Conservation (phyloP, 2,888 invertebrate genomes). For the Pherbina coryleti region DNA sequence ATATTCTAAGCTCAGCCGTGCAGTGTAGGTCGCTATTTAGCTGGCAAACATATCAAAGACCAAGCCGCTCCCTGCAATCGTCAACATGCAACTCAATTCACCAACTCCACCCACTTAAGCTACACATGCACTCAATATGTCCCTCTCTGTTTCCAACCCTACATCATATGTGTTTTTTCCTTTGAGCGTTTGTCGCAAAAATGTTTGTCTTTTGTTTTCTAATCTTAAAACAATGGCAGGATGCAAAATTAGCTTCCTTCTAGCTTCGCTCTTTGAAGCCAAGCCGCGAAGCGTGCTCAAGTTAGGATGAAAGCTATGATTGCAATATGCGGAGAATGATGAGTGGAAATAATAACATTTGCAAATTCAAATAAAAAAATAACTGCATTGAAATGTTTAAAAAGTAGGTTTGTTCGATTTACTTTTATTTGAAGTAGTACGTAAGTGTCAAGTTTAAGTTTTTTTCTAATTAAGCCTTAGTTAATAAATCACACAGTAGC, state of each 20-base stretch:
- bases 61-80: too few species aligned
- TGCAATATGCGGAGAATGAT: neutral
- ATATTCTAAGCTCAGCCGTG: too few species aligned
- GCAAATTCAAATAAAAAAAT: too few species aligned
- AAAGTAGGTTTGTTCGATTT: neutral
- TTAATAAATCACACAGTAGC: neutral
- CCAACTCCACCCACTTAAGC: too few species aligned
- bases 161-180: neutral
- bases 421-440: neutral
- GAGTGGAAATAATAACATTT: neutral
- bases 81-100: too few species aligned
- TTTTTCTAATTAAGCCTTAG: neutral
- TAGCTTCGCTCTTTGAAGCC: conserved; percentile 4
- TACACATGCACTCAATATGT: too few species aligned
- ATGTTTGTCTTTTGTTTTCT: conserved; percentile 35
- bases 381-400: neutral
- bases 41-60: too few species aligned
- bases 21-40: too few species aligned
- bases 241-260: conserved; percentile 29
- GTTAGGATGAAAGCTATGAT: neutral
- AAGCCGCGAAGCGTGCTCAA: conserved; percentile 26
- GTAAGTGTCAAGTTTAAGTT: neutral
- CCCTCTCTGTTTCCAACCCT: neutral
- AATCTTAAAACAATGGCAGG: conserved; percentile 16
- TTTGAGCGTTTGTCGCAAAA: conserved; percentile 14